Conservation (phyloP, 2,888 invertebrate species). For the Patella ulyssiponensis region DNA sequence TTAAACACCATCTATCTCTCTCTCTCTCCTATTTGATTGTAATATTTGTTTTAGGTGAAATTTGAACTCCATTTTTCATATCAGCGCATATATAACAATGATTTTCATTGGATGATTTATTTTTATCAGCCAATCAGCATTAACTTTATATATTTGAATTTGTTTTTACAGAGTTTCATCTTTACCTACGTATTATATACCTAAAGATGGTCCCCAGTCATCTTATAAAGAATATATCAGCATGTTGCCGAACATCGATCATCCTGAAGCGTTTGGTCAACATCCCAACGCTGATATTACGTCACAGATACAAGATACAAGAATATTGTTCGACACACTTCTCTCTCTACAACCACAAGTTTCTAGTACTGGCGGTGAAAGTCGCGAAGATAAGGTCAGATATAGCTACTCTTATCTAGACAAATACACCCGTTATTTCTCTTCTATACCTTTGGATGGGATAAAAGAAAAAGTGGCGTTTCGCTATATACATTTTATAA, state of each 20-base stretch:
- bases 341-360: constrained; percentile 84
- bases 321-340: constrained; percentile 83
- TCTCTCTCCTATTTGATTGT: neutral
- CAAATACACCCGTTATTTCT: neutral
- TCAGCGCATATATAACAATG: too few species aligned
- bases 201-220: constrained; percentile 84
- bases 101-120: too few species aligned
- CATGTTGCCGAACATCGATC: constrained; percentile 83
- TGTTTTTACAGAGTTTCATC: constrained; percentile 78
- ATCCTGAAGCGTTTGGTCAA: constrained; percentile 90
- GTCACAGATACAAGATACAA: constrained; percentile 85
- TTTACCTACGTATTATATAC: constrained; percentile 85
- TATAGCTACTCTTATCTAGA: neutral
- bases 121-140: neutral
- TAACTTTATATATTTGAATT: neutral
- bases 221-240: constrained; percentile 87
- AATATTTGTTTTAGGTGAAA: too few species aligned
- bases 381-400: constrained; percentile 81
- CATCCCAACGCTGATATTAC: constrained; percentile 92
- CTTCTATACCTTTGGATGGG: neutral
- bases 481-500: too few species aligned
- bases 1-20: too few species aligned
- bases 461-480: neutral
- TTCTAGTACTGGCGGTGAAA: constrained; percentile 73
- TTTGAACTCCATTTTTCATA: too few species aligned